Evolutionary conservation across 2,888 invertebrate species (phyloP), one percentile per base, ranked within the genome.

Genomic region (Nomada hirtipes): DNA sequence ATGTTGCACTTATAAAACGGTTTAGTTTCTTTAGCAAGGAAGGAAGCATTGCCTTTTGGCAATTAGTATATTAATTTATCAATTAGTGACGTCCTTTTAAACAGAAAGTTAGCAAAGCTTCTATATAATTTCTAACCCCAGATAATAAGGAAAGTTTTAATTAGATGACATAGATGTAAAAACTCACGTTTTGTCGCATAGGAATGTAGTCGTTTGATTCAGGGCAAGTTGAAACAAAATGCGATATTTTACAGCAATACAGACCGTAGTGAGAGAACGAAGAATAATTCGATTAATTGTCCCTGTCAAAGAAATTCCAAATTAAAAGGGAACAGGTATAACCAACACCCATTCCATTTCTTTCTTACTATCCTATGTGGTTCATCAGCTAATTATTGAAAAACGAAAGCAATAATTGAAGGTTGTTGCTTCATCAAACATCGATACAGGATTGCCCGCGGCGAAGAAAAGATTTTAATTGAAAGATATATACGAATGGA

Each of bases 321-420:
- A 82, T 82, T 81, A 81, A 44, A 82, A 76, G 81, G 81, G n/a
- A 68, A 75, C 47, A 15, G 15, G n/a, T 7, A 23, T 20, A 57
- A 23, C 52, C 50, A 53, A 71, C 76, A 15, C 29, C 52, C 36
- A 42, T 63, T 72, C 42, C 69, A 10, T 64, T 57, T n/a, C 23
- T 59, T 59, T 47, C 71, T 59, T 42, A 50, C 36, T 10, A 47
- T 50, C 23, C 67, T 47, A 55, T 23, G 50, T 80, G 57, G 44
- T 36, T 79, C 70, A 57, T 70, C 65, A 60, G 65, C 42, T 79
- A 79, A 75, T 82, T 82, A 74, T 74, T 80, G 53, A 75, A 82
- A 69, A 74, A 65, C 47, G 42, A 44, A 65, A 75, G 26, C 50
- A 64, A 61, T 82, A 80, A 75, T 82, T 80, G 60, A 60, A 68